Evolutionary conservation across 2,113 vertebrate species (phyloP).

Genomic region (Mionectes macconnelli): DNA sequence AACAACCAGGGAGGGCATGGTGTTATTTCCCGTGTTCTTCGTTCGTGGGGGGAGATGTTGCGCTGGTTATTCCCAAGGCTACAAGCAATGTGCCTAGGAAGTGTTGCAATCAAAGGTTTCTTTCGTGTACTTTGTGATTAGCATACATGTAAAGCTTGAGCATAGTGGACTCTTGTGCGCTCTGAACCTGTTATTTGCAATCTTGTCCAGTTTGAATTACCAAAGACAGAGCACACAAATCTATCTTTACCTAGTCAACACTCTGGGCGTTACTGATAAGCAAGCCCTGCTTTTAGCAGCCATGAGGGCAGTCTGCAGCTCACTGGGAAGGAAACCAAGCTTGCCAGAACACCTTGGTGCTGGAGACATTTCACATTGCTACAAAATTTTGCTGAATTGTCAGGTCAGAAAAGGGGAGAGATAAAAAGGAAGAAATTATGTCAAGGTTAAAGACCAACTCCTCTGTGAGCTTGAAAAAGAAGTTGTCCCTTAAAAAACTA

Average conservation of each 20-base stretch:
- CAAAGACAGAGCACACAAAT: background rate
- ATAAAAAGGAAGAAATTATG: background rate
- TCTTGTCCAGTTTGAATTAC: background rate
- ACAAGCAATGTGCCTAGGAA: background rate
- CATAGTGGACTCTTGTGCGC: background rate
- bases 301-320: background rate
- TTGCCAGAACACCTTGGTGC: background rate
- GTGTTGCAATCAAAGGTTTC: background rate
- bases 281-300: background rate
- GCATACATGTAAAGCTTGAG: background rate
- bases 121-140: background rate
- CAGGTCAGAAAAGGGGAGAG: background rate
- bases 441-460: background rate
- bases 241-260: background rate
- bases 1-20: background rate
- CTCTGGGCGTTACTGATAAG: background rate
- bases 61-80: background rate
- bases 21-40: background rate
- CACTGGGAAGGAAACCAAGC: background rate
- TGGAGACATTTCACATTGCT: background rate
- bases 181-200: background rate
- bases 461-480: background rate
- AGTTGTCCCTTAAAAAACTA: background rate
- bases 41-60: background rate
- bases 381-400: background rate